These are phyloP conservation scores for Ibidorhyncha struthersii DNA, from an alignment of 2,113 vertebrate species.

Conservation along the genomic window DNA sequence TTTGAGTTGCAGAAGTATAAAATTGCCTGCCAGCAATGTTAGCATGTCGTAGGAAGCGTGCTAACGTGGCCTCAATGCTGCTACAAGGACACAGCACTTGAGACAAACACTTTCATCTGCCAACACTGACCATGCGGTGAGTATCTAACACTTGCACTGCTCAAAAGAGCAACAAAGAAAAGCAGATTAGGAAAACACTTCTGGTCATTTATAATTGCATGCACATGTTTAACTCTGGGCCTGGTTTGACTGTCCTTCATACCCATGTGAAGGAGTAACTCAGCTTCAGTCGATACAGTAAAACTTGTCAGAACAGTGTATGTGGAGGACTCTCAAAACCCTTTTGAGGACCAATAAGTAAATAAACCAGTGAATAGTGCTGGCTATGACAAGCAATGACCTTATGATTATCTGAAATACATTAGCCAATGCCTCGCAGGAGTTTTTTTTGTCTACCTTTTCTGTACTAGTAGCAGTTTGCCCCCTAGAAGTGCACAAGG, in stretches of 20 bases:
- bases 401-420: background rate
- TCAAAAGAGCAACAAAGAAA: background rate
- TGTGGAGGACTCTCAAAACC: background rate
- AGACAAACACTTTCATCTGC: background rate
- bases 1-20: background rate
- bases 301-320: background rate
- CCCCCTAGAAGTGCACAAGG: fast-evolving
- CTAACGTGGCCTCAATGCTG: fast-evolving
- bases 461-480: background rate
- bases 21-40: background rate
- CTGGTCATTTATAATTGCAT: background rate
- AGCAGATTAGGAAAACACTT: background rate
- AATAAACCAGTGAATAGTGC: background rate
- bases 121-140: background rate
- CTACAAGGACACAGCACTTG: background rate
- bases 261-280: background rate
- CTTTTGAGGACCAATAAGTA: background rate
- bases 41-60: fast-evolving
- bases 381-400: background rate
- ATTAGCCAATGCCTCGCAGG: background rate
- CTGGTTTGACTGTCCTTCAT: background rate
- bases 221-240: background rate
- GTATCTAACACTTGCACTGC: background rate
- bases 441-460: background rate
- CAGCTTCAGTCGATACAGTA: background rate